Conservation (phyloP, 2,797 vertebrate species). For the Tauraco hartlaubi region DNA sequence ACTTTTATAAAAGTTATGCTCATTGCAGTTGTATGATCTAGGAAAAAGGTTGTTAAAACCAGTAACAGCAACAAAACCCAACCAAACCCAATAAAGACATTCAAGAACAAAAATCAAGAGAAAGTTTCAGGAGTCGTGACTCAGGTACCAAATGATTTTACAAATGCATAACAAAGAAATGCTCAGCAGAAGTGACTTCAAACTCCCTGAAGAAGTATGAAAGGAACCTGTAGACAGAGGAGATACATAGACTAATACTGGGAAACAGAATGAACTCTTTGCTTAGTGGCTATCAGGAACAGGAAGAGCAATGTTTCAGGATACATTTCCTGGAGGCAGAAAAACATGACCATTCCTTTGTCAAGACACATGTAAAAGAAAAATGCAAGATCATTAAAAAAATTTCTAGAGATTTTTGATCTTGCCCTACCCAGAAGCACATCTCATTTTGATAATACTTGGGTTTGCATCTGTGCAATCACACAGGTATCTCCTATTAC, state of each 20-base stretch:
- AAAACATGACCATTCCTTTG: background rate
- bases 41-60: background rate
- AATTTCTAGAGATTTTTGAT: background rate
- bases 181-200: background rate
- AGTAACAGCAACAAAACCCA: background rate
- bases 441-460: background rate
- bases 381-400: background rate
- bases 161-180: background rate
- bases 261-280: background rate
- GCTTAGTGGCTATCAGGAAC: background rate
- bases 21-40: background rate
- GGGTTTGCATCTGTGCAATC: background rate
- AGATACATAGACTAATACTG: background rate
- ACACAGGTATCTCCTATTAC: background rate
- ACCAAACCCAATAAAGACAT: background rate
- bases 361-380: background rate
- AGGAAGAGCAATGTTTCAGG: background rate
- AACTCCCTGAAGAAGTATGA: background rate
- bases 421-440: background rate
- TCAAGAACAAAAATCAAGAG: background rate
- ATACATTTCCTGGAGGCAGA: background rate
- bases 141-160: background rate
- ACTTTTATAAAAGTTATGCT: background rate
- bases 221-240: background rate
- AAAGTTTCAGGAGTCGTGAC: slow-evolving; percentile 2